Conservation (phyloP, 2,113 vertebrate genomes). For the Meles meles region DNA sequence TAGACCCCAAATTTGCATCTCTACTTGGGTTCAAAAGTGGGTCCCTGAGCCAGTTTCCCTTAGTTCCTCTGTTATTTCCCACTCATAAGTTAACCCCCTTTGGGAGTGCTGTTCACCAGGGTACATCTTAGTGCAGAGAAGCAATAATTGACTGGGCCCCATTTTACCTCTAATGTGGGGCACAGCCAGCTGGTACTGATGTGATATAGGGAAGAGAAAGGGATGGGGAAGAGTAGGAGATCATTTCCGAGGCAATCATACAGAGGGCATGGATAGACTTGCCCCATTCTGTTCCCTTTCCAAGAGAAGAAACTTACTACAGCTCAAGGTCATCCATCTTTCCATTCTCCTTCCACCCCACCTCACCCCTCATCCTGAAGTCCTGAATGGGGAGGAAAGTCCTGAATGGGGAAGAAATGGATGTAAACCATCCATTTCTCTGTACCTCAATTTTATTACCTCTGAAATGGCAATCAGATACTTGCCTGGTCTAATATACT, state of each 20-base stretch:
- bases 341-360: not conserved
- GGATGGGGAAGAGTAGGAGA: not conserved
- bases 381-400: not conserved
- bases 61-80: conserved; percentile 32
- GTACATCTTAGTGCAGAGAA: not conserved
- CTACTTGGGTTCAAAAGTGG: conserved; percentile 53
- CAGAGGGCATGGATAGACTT: not conserved
- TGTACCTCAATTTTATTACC: not conserved
- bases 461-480: not conserved
- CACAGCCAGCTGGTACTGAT: conserved; percentile 26
- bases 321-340: not conserved
- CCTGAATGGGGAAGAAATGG: not conserved
- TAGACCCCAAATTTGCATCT: conserved; percentile 72
- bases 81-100: conserved; percentile 31
- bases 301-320: not conserved
- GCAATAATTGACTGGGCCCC: not conserved
- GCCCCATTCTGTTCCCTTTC: not conserved
- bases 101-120: conserved; percentile 30
- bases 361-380: not conserved
- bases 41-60: conserved; percentile 38
- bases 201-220: not conserved
- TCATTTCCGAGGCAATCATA: not conserved
- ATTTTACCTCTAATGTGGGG: conserved; percentile 2
- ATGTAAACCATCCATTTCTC: not conserved
- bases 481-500: not conserved